Evolutionary conservation across 37 sponge, comb jelly and placozoan genomes (phyloP), one percentile per base, ranked within the genome.

Genomic region (Beroe ovata): DNA sequence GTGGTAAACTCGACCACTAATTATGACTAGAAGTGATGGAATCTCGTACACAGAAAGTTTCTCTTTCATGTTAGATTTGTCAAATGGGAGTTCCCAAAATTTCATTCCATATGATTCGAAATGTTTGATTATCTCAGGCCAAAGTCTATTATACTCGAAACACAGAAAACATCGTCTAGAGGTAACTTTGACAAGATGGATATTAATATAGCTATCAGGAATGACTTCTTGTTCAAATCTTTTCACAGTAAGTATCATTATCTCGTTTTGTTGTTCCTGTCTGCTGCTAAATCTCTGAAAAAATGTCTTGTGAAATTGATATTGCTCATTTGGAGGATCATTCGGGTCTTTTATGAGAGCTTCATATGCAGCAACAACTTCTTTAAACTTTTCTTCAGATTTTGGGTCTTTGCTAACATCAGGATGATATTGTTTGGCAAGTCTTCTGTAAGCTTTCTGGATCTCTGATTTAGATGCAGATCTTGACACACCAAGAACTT

Each of bases 121-220:
- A 42, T 77, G 84, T 37, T 77, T 77, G 8, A 77, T 77, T 25
- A 77, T 23, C 4, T 77, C 84, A 77, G 84, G 84, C 84, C 84
- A 77, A 1, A 35, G 23, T 25, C 47, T 37, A 20, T 77, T 35
- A 40, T 77, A 77, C 47, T 77, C 84, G 23, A 77, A 32, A 42
- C 84, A 77, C 26, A 77, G 47, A 26, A 77, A 77, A 42, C 84
- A 77, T 54, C 84, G 41, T 3, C 84, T 22, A 4, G 84, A 77
- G 6, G 84, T 77, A n/a, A 77, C 84, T 23, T 77, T 77, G 2
- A 77, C 84, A 23, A 77, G 84, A 25, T 77, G 84, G 18, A 77
- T 42, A 11, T 42, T 21, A 20, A 42, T 4, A 54, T 77, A 77
- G 33, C 84, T 77, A 35, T 77, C 84, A 19, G 84, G 84, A 20